Percentiles rank a stretch among this genome's conserved stretches.
phyloP scores from a whole-genome alignment of 2,113 vertebrate genomes.

The Oryzias woworae region DNA sequence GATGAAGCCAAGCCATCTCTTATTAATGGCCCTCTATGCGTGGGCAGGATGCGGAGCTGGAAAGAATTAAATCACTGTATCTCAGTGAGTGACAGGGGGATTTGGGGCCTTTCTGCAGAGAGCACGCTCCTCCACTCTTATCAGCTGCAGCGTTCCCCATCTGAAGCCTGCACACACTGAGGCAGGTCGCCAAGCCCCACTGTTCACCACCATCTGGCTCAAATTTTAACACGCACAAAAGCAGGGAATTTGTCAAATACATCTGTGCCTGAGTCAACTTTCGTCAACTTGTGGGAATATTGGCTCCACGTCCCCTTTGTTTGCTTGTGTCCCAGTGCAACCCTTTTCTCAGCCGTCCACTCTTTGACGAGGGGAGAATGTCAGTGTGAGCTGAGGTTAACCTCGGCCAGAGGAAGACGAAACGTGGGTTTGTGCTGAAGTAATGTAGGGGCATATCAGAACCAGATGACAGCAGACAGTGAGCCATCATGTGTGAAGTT shows the following conservation, averaged over 20 bases:
- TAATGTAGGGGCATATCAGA: slow-evolving; percentile 55
- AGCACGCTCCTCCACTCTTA: slow-evolving; percentile 65
- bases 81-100: slow-evolving; percentile 71
- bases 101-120: slow-evolving; percentile 65
- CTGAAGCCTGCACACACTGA: slow-evolving; percentile 67
- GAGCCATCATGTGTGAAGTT: slow-evolving; percentile 38
- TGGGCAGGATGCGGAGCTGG: slow-evolving; percentile 69
- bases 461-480: slow-evolving; percentile 63
- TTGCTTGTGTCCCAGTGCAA: slow-evolving; percentile 36
- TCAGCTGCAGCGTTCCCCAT: slow-evolving; percentile 70
- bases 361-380: slow-evolving; percentile 50
- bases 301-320: slow-evolving; percentile 65
- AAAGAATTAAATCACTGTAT: slow-evolving; percentile 74
- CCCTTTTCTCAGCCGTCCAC: slow-evolving; percentile 31
- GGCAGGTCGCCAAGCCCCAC: slow-evolving; percentile 72
- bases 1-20: slow-evolving; percentile 58
- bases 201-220: slow-evolving; percentile 79
- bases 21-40: slow-evolving; percentile 62
- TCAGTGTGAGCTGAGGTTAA: slow-evolving; percentile 66
- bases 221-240: slow-evolving; percentile 78
- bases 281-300: slow-evolving; percentile 77
- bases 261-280: slow-evolving; percentile 77
- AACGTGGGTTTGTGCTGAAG: slow-evolving; percentile 45
- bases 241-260: slow-evolving; percentile 79
- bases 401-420: slow-evolving; percentile 51